A percentile compares a stretch with the other conserved stretches of the same genome.
phyloP scores from a whole-genome alignment of 2,113 vertebrate species.

The Triplophysa dalaica region DNA sequence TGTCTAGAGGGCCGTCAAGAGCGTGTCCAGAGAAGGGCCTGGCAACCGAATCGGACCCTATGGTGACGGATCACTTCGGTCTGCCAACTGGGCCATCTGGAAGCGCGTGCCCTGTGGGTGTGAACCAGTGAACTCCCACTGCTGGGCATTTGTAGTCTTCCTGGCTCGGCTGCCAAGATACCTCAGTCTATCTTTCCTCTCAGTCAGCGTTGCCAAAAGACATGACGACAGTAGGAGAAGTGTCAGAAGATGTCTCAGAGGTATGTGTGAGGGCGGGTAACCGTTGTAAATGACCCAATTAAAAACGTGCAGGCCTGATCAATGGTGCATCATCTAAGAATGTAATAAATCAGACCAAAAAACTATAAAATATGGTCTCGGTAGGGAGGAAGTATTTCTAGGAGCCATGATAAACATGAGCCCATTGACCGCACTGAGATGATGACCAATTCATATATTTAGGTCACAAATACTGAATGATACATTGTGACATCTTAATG shows the following conservation, averaged over 20 bases:
- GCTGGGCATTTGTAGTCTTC: constrained; percentile 48
- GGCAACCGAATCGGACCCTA: constrained; percentile 24
- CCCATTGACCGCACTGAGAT: background rate
- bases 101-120: constrained; percentile 50
- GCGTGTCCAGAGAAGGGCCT: constrained; percentile 21
- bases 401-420: background rate
- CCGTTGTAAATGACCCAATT: constrained; percentile 21
- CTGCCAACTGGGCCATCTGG: constrained; percentile 58
- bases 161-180: constrained; percentile 40
- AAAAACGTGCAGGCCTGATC: background rate
- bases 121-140: constrained; percentile 44
- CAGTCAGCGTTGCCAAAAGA: constrained; percentile 37
- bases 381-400: background rate
- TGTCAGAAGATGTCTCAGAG: constrained; percentile 41
- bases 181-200: constrained; percentile 37
- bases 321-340: constrained; percentile 9
- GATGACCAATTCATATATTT: background rate
- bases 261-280: background rate
- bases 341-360: constrained; percentile 20
- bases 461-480: background rate
- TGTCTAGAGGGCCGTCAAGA: constrained; percentile 19
- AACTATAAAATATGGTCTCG: background rate
- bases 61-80: constrained; percentile 24
- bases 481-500: background rate
- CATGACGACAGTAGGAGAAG: constrained; percentile 37